Evolutionary conservation across 2,888 invertebrate genomes (phyloP).

Genomic region (Gastracanthus pulcherrimus): DNA sequence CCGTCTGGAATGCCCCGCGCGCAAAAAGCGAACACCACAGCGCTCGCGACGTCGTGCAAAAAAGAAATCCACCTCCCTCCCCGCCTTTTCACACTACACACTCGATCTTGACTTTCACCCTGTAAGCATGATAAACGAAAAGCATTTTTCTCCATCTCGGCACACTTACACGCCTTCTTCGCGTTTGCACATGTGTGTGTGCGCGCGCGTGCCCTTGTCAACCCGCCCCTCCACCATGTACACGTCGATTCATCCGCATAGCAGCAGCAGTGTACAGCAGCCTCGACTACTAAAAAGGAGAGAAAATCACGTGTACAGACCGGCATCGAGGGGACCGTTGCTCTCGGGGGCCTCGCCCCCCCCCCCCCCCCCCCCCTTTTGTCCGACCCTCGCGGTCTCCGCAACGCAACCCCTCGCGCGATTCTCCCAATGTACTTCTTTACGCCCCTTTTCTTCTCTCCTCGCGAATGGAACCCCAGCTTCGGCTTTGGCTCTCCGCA

Average conservation of each 20-base stretch:
- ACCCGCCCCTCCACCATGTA: background rate
- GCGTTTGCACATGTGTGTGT: too few relatives aligned
- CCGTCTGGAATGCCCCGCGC: too few relatives aligned
- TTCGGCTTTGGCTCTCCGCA: background rate
- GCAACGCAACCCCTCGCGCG: constrained; percentile 12
- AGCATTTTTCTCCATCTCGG: constrained; percentile 4
- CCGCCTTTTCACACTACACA: background rate
- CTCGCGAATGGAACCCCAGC: background rate
- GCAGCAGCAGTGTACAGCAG: too few relatives aligned
- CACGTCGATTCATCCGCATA: background rate
- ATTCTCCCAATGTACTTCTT: too few relatives aligned
- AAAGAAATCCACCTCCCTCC: too few relatives aligned
- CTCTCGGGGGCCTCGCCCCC: background rate
- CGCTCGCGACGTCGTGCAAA: too few relatives aligned
- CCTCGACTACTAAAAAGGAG: too few relatives aligned
- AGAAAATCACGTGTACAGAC: background rate
- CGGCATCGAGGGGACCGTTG: background rate
- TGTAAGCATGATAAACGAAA: background rate
- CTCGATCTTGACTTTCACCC: constrained; percentile 28
- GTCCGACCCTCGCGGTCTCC: background rate
- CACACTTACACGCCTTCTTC: too few relatives aligned
- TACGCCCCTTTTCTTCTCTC: background rate
- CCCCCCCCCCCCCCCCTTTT: background rate
- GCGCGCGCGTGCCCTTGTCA: constrained; percentile 14
- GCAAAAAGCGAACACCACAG: too few relatives aligned